phyloP scores from a whole-genome alignment of 2,888 invertebrate genomes.

The Hybos culiciformis region DNA sequence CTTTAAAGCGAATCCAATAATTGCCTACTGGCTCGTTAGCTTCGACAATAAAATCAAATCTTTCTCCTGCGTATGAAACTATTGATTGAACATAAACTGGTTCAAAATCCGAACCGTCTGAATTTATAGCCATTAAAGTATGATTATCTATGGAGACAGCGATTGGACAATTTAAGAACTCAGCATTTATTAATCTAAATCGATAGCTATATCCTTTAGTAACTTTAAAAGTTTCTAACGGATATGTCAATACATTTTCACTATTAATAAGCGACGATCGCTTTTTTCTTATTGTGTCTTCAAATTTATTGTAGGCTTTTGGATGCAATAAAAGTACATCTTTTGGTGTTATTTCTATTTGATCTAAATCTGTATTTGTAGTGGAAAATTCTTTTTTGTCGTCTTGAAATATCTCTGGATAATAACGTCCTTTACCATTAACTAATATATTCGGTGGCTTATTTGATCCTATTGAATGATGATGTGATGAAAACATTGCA shows the following conservation, averaged over 20 bases:
- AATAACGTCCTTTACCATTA: constrained; percentile 60
- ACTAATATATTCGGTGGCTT: constrained; percentile 69
- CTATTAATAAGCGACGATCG: too few species aligned
- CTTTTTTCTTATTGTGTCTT: neutral
- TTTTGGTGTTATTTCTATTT: too few species aligned
- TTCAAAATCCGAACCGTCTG: constrained; percentile 66
- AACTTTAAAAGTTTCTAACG: constrained; percentile 28
- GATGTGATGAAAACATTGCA: constrained; percentile 69
- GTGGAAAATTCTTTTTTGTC: constrained; percentile 10
- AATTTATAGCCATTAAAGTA: constrained; percentile 58
- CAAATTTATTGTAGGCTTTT: neutral
- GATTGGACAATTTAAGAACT: constrained; percentile 77
- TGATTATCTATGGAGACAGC: constrained; percentile 73
- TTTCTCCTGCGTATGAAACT: constrained; percentile 77
- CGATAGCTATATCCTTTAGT: constrained; percentile 53
- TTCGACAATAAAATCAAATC: constrained; percentile 69
- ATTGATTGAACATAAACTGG: constrained; percentile 53
- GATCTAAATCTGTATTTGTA: neutral
- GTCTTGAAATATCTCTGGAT: constrained; percentile 25
- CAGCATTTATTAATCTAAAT: constrained; percentile 71
- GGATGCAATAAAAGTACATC: neutral
- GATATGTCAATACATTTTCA: neutral
- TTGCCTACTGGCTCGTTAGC: constrained; percentile 56
- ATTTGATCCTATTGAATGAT: constrained; percentile 68
- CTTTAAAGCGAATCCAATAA: constrained; percentile 71